Conservation (phyloP, 2,113 vertebrate genomes). For the Nettapus auritus region DNA sequence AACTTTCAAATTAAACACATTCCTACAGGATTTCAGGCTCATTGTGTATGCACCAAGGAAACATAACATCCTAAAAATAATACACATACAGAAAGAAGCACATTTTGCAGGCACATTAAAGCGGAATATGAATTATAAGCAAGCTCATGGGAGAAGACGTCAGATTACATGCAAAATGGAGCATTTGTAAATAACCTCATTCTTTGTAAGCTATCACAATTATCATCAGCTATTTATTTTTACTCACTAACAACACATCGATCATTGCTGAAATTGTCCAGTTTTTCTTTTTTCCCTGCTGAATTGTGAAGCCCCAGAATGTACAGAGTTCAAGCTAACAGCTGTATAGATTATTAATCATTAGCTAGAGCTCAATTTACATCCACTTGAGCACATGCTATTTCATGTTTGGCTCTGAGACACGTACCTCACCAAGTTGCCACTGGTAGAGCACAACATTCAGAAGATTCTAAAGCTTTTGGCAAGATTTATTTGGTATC, state of each 20-base stretch:
- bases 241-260: conserved; percentile 59
- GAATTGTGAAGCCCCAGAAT: conserved; percentile 48
- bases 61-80: conserved; percentile 99
- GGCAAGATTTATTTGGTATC: background rate
- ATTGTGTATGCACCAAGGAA: conserved; percentile 96
- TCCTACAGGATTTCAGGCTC: conserved; percentile 95
- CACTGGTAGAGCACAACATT: conserved; percentile 27
- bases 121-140: conserved; percentile 90
- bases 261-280: conserved; percentile 58
- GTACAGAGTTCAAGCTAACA: conserved; percentile 33
- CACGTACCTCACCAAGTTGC: conserved; percentile 13
- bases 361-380: conserved; percentile 36
- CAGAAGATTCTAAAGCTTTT: background rate
- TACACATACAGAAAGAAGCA: conserved; percentile 88
- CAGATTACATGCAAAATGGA: conserved; percentile 90
- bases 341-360: conserved; percentile 29
- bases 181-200: conserved; percentile 92
- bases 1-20: conserved; percentile 98
- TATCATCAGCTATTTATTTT: conserved; percentile 76
- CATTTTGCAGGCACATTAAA: conserved; percentile 91
- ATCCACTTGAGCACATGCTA: conserved; percentile 41
- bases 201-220: conserved; percentile 80
- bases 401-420: conserved; percentile 20
- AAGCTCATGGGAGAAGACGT: conserved; percentile 90
- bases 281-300: conserved; percentile 1